Evolutionary conservation across 2,888 invertebrate species (phyloP), one percentile per base, ranked within the genome.

Genomic region (Sepioteuthis lessoniana): DNA sequence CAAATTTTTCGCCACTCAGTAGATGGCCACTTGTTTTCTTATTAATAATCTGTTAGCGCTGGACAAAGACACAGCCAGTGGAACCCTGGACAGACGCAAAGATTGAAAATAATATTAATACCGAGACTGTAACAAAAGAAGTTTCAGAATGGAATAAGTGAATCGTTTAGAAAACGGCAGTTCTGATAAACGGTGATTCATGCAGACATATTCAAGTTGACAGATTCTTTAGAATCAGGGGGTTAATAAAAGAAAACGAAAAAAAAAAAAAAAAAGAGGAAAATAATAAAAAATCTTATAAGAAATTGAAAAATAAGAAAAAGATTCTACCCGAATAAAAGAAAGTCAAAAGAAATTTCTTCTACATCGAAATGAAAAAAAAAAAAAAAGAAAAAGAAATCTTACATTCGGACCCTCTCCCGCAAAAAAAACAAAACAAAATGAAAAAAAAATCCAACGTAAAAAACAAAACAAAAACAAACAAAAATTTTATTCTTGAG

Each of bases 41-140:
- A 76, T 76, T 76, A 76, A 76, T n/a, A 76, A 10, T 16, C n/a
- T 76, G 76, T 76, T 76, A 31, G 76, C 31, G 31, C 76, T 13
- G 76, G n/a, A 76, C n/a, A 76, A 76, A 76, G 76, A 76, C 76
- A 35, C n/a, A 76, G 76, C 10, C 76, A 76, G 8, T n/a, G 76
- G n/a, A 76, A 76, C 76, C 76, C 76, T 76, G 76, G 76, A 76
- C n/a, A 76, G n/a, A n/a, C 10, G n/a, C 76, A 76, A 35, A 76
- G n/a, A 76, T 76, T 76, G n/a, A n/a, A 76, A 76, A 76, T 76
- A n/a, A n/a, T 76, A 35, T 76, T 76, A 35, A 76, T 76, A 76
- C 16, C 19, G 76, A 16, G n/a, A 16, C 35, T n/a, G 16, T n/a
- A 35, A 76, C 76, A 76, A n/a, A 76, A 76, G 76, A n/a, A n/a